These are phyloP conservation scores for Pheucticus melanocephalus DNA, from an alignment of 2,113 vertebrate species.

Conservation along the genomic window DNA sequence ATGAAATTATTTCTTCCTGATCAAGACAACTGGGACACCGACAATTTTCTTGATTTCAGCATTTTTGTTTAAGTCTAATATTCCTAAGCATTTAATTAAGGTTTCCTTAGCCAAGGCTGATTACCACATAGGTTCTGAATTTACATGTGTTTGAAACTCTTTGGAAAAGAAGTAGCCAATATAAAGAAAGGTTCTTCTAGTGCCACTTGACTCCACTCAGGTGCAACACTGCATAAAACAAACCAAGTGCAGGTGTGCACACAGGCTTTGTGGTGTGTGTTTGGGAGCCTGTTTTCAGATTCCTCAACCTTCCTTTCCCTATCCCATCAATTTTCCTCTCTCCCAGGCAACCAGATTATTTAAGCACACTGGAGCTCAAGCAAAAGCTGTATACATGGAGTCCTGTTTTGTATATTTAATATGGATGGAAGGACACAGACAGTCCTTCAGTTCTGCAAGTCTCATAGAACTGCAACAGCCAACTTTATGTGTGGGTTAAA, in stretches of 20 bases:
- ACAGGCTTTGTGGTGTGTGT: background rate
- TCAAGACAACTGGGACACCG: background rate
- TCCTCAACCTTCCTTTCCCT: background rate
- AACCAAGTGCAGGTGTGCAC: background rate
- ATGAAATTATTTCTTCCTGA: background rate
- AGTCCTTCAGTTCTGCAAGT: background rate
- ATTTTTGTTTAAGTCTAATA: background rate
- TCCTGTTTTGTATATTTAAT: background rate
- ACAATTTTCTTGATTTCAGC: background rate
- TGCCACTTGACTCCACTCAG: background rate
- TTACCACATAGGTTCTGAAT: background rate
- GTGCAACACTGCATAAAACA: background rate
- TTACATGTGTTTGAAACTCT: background rate
- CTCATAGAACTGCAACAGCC: background rate
- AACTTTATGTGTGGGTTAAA: background rate
- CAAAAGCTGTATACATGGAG: background rate
- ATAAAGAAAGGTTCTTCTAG: background rate
- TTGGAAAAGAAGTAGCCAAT: background rate
- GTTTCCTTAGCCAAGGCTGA: background rate
- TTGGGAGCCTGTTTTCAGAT: background rate
- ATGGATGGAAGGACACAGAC: background rate
- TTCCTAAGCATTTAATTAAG: background rate
- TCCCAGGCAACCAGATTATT: background rate
- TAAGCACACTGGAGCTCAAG: background rate
- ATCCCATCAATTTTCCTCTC: background rate